A percentile compares a stretch with the other conserved stretches of the same genome.
Evolutionary conservation across 2,888 invertebrate genomes (phyloP).

Genomic region (Romanomermis culicivorax): DNA sequence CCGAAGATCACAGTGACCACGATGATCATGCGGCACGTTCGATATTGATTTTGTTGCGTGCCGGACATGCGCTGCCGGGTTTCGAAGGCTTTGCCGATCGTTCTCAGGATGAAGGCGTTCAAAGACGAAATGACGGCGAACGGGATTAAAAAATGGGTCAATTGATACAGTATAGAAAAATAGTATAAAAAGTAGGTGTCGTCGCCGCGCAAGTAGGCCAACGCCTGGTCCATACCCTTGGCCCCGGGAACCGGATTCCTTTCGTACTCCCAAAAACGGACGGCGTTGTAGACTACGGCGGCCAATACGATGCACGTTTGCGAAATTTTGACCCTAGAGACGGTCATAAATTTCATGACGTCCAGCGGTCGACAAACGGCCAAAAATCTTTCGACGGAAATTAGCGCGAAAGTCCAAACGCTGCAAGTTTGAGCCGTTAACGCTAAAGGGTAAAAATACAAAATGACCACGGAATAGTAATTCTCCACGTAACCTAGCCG

Average conservation of each 20-base stretch:
- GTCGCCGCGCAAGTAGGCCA: not conserved
- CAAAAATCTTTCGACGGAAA: not conserved
- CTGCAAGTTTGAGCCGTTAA: not conserved
- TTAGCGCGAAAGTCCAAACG: conserved; percentile 1
- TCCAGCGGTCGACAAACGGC: conserved; percentile 1
- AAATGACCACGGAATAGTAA: not conserved
- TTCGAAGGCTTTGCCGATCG: not conserved
- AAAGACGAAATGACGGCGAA: not conserved
- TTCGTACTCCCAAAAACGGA: not conserved
- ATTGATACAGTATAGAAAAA: not conserved
- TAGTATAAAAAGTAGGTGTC: not conserved
- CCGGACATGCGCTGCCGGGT: not conserved
- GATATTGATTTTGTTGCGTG: not conserved
- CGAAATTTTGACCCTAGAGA: not conserved
- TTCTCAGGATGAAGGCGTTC: not conserved
- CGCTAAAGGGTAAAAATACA: not conserved
- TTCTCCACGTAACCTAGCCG: not conserved
- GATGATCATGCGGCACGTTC: not conserved
- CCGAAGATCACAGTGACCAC: conserved; percentile 1
- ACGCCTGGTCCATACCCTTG: not conserved
- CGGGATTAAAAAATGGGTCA: not conserved
- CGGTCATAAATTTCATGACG: not conserved
- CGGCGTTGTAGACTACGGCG: not conserved
- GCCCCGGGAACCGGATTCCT: not conserved
- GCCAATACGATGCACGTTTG: not conserved